These are phyloP conservation scores for Leuctra nigra DNA, from an alignment of 2,888 invertebrate species.

Conservation along the genomic window DNA sequence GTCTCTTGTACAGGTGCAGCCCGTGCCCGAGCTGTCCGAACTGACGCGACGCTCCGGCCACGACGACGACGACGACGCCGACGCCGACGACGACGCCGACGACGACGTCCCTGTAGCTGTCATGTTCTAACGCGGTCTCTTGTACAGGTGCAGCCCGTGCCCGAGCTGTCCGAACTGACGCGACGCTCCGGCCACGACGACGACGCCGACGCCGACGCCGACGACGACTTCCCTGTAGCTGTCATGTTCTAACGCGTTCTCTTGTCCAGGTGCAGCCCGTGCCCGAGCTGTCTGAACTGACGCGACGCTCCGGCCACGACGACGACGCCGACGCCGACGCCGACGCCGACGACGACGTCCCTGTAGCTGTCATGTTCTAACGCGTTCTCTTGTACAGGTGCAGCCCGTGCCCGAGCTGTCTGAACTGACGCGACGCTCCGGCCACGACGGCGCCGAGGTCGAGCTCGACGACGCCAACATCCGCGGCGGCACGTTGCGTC, in stretches of 20 bases:
- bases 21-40: slow-evolving; percentile 88
- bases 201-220: slow-evolving; percentile 57
- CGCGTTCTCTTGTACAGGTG: slow-evolving; percentile 52
- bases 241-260: no score
- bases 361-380: no score
- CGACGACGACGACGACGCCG: slow-evolving; percentile 56
- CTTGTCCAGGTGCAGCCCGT: slow-evolving; percentile 95
- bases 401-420: slow-evolving; percentile 90
- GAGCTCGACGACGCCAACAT: slow-evolving; percentile 61
- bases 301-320: slow-evolving; percentile 65
- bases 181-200: slow-evolving; percentile 65
- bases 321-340: slow-evolving; percentile 62
- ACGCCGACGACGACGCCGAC: slow-evolving; percentile 58
- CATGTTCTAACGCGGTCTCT: no score
- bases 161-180: slow-evolving; percentile 85
- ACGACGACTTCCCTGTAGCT: no score
- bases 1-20: slow-evolving; percentile 66
- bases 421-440: slow-evolving; percentile 74
- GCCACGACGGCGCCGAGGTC: slow-evolving; percentile 59
- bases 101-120: no score
- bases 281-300: slow-evolving; percentile 84
- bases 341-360: no score
- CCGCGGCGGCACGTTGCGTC: slow-evolving; percentile 68
- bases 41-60: slow-evolving; percentile 76
- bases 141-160: slow-evolving; percentile 87